Percentiles rank a stretch among this genome's conserved stretches.
phyloP scores from a whole-genome alignment of 2,113 vertebrate species.

The Rhipidura dahli region DNA sequence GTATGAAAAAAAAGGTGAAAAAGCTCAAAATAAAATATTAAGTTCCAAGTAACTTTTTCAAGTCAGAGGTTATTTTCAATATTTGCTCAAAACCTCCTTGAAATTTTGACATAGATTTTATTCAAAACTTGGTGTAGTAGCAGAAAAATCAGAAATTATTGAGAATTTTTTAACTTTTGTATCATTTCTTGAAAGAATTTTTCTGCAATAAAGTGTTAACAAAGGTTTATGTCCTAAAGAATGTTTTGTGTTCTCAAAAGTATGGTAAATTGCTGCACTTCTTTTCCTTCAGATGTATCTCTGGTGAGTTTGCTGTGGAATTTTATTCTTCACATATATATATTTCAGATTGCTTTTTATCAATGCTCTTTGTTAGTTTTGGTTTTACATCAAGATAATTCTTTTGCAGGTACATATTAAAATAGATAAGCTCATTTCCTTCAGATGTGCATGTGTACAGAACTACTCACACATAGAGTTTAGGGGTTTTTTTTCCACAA shows the following conservation, averaged over 20 bases:
- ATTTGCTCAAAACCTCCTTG: neutral
- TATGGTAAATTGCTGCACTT: neutral
- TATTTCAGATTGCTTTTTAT: neutral
- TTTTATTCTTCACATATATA: neutral
- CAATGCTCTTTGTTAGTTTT: neutral
- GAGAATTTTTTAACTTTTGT: neutral
- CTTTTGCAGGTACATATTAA: neutral
- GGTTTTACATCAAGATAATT: neutral
- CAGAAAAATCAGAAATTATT: neutral
- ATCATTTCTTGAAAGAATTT: neutral
- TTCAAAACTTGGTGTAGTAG: neutral
- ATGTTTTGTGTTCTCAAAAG: neutral
- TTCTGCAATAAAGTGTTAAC: neutral
- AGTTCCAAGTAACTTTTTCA: neutral
- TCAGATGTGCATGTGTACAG: neutral
- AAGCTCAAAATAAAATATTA: neutral
- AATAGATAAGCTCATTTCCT: neutral
- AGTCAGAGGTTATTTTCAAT: neutral
- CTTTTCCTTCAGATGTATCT: neutral
- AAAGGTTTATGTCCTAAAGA: neutral
- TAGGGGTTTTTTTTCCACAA: neutral
- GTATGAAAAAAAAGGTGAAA: neutral
- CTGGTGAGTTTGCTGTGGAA: neutral
- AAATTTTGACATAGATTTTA: neutral
- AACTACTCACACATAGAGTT: neutral